Base-by-base conservation (phyloP, 2,113 vertebrate species). In the Polypterus bichir region DNA sequence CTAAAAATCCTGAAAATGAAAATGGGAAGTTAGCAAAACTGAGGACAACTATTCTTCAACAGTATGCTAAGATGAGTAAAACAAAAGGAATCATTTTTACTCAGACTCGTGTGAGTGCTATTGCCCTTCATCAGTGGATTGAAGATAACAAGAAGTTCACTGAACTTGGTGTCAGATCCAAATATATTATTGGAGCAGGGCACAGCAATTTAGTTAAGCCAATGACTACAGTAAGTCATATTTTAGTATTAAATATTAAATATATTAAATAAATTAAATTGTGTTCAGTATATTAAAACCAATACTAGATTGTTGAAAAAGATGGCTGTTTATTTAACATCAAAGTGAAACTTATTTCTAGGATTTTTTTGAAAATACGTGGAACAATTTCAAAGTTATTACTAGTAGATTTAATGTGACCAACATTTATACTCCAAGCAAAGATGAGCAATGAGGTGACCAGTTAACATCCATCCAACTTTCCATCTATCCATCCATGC, bases 81-180 rank as follows among this genome's bases (percentile, higher is more conserved):
- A 78, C 91, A 5, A 80, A 92, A 66, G 94, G 96, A 64, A 97
- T 97, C 61, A 88, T 98, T 76, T 99, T 99, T 76, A 97, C 93
- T 58, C 92, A 90, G 81, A 98, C 94, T 3, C 88, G 93, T 3
- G 88, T 81, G 66, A 93, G 90, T 48, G 89, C 91, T 46, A 87
- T 83, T 48, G 89, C 93, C 59, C 84, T 99, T 3, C 84, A 70
- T 59, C 88, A 91, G 64, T 97, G 94, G 94, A 88, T 96, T 71
- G 78, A 78, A 60, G 90, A 92, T 68, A 93, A 93, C 69, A 64
- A 83, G 54, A 97, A 97, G 74, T 97, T 94, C 78, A 79, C 78
- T 49, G 92, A 94, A 65, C 77, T 89, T 3, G 90, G 79, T 44
- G 85, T 98, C 60, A 91, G 80, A 61, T 79, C 88, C 0, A 77